Conservation (phyloP, 2,888 invertebrate genomes). For the Chalcis sispes region DNA sequence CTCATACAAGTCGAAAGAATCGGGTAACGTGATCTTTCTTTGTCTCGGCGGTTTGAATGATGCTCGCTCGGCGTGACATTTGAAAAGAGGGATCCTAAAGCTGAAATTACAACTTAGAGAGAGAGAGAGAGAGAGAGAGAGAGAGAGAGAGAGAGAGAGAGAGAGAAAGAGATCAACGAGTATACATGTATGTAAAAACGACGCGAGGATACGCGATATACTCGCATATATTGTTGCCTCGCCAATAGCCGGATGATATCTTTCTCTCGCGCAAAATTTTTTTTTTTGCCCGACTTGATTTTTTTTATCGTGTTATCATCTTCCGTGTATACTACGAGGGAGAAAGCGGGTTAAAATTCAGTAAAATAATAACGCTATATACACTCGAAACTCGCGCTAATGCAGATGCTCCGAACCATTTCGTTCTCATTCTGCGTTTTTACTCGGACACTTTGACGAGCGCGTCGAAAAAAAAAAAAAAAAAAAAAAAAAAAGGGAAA, state of each 20-base stretch:
- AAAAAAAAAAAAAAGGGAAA: no score
- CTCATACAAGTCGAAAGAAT: slow-evolving; percentile 42
- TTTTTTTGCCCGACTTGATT: slow-evolving; percentile 7
- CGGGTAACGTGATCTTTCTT: slow-evolving; percentile 55
- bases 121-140: no score
- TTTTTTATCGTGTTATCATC: neutral
- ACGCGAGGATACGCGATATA: no score
- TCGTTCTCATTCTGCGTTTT: neutral
- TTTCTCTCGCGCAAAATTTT: slow-evolving; percentile 16
- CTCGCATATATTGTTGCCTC: slow-evolving; percentile 15
- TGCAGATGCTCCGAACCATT: slow-evolving; percentile 28
- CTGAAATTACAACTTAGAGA: slow-evolving; percentile 45
- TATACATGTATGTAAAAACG: no score
- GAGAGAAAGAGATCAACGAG: neutral
- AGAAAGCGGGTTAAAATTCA: slow-evolving; percentile 25
- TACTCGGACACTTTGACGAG: neutral
- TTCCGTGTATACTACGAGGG: neutral
- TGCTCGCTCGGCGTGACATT: slow-evolving; percentile 45
- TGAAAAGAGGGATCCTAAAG: slow-evolving; percentile 52
- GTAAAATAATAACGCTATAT: slow-evolving; percentile 34
- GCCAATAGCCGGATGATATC: slow-evolving; percentile 41
- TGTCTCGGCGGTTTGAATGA: slow-evolving; percentile 54
- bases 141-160: no score
- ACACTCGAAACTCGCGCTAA: neutral
- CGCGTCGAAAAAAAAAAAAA: neutral